A percentile compares a stretch with the other conserved stretches of the same genome.
Conservation (phyloP, 2,888 invertebrate genomes). For the Cantharis nigra region DNA sequence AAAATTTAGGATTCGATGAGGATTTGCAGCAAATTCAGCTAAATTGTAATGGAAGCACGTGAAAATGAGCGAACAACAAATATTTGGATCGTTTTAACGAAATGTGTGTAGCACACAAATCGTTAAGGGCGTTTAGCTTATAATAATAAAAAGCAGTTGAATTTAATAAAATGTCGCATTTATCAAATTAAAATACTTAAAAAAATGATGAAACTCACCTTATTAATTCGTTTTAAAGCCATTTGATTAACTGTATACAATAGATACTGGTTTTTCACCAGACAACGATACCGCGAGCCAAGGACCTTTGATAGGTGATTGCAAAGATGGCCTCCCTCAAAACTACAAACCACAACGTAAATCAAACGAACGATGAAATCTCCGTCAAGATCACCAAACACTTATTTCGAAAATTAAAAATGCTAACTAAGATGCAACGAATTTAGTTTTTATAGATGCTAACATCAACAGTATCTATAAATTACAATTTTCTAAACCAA, state of each 20-base stretch:
- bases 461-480: constrained; percentile 14
- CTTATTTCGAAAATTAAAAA: constrained; percentile 29
- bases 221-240: constrained; percentile 98
- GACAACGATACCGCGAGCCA: constrained; percentile 83
- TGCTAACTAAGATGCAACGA: constrained; percentile 25
- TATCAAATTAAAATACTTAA: constrained; percentile 36
- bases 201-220: constrained; percentile 69
- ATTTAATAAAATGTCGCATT: constrained; percentile 34
- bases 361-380: constrained; percentile 57
- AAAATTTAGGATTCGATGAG: not conserved
- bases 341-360: constrained; percentile 75
- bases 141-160: constrained; percentile 38
- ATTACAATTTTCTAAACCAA: constrained; percentile 25
- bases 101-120: constrained; percentile 66
- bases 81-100: constrained; percentile 55
- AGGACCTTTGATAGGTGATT: constrained; percentile 85
- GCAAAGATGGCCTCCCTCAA: constrained; percentile 84
- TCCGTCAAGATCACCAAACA: constrained; percentile 31
- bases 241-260: constrained; percentile 74
- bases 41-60: not conserved
- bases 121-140: constrained; percentile 60
- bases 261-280: constrained; percentile 78
- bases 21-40: not conserved
- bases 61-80: constrained; percentile 54
- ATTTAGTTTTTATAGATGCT: constrained; percentile 4